A percentile compares a stretch with the other conserved stretches of the same genome.
Conservation (phyloP, 2,888 invertebrate species). For the Galeruca laticollis region DNA sequence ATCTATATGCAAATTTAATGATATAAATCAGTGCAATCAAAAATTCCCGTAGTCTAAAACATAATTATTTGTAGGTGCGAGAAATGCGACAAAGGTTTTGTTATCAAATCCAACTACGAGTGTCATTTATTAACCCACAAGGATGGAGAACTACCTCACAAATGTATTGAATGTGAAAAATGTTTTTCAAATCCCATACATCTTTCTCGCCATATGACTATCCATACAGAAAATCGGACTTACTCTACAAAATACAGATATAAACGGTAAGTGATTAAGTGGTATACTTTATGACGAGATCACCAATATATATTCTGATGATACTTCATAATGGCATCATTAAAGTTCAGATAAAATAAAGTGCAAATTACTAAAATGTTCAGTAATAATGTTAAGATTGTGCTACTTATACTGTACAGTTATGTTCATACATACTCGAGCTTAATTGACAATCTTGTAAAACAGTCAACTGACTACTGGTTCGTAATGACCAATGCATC, state of each 20-base stretch:
- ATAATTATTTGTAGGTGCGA: conserved; percentile 53
- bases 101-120: conserved; percentile 58
- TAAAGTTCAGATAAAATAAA: too few species aligned
- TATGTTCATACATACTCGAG: too few species aligned
- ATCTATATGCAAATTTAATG: too few species aligned
- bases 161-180: conserved; percentile 57
- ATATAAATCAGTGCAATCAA: too few species aligned
- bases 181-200: conserved; percentile 60
- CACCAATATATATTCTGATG: too few species aligned
- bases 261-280: conserved; percentile 21
- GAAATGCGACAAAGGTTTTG: conserved; percentile 58
- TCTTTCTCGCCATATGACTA: conserved; percentile 56
- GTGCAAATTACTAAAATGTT: too few species aligned
- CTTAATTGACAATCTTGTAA: too few species aligned
- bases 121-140: conserved; percentile 56
- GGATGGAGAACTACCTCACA: conserved; percentile 54
- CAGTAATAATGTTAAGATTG: too few species aligned
- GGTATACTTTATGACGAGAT: conserved; percentile 55
- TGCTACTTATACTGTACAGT: too few species aligned
- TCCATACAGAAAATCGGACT: conserved; percentile 58
- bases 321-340: conserved; percentile 50
- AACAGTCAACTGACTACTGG: too few species aligned
- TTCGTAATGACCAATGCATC: too few species aligned
- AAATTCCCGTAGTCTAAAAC: conserved; percentile 13
- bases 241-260: conserved; percentile 56